phyloP scores from a whole-genome alignment of 2,113 vertebrate genomes.

The Marcusenius ussheri region DNA sequence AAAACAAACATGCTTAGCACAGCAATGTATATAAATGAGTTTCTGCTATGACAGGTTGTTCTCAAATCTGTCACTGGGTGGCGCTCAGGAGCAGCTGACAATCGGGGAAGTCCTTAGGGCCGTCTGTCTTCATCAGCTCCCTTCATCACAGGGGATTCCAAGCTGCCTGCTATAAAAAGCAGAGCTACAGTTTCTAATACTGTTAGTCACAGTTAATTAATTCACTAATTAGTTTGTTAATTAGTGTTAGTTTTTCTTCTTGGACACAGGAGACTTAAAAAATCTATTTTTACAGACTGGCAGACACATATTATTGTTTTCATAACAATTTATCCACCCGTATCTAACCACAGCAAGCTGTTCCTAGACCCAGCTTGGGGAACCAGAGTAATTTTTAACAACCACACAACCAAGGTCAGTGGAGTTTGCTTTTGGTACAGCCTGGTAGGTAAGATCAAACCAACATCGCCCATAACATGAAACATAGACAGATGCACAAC shows the following conservation, averaged over 20 bases:
- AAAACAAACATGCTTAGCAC: not conserved
- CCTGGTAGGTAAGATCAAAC: not conserved
- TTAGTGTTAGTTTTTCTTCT: not conserved
- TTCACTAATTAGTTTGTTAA: conserved; percentile 1
- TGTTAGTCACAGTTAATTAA: not conserved
- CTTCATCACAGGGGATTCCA: not conserved
- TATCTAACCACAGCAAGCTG: not conserved
- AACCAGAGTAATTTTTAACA: not conserved
- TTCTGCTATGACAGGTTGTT: not conserved
- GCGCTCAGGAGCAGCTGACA: not conserved
- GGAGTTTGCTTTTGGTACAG: not conserved
- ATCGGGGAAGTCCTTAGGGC: not conserved
- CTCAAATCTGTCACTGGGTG: not conserved
- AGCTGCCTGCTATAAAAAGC: not conserved
- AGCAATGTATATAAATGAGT: not conserved
- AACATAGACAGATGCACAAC: not conserved
- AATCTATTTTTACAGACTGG: not conserved
- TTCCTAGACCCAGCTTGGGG: not conserved
- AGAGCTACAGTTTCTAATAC: not conserved
- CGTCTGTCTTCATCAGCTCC: not conserved
- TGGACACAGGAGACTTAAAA: not conserved
- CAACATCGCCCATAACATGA: not conserved
- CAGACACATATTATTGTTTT: not conserved
- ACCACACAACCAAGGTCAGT: not conserved
- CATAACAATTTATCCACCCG: not conserved